A percentile compares a stretch with the other conserved stretches of the same genome.
Evolutionary conservation across 2,113 vertebrate genomes (phyloP).

Genomic region (Asarcornis scutulata): DNA sequence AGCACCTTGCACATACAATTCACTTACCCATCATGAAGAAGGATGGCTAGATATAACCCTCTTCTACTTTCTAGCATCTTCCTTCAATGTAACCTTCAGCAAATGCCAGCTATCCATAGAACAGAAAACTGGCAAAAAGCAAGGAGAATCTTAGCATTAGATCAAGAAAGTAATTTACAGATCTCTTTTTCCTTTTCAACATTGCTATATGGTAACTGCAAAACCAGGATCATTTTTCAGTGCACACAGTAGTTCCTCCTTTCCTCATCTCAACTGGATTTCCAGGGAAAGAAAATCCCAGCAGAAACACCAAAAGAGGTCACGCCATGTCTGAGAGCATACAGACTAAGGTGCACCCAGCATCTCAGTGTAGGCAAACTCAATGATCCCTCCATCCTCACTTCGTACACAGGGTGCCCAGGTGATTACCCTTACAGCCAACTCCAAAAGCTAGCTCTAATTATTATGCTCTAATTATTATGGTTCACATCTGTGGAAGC

Average conservation of each 20-base stretch:
- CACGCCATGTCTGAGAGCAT: not conserved
- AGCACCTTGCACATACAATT: not conserved
- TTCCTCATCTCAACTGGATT: not conserved
- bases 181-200: not conserved
- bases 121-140: not conserved
- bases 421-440: not conserved
- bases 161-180: not conserved
- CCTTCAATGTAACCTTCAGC: not conserved
- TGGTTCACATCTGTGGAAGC: not conserved
- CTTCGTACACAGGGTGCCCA: not conserved
- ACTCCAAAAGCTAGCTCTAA: not conserved
- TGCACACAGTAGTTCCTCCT: not conserved
- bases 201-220: not conserved
- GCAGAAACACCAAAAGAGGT: not conserved
- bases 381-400: not conserved
- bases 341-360: not conserved
- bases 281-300: not conserved
- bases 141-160: not conserved
- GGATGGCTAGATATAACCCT: not conserved
- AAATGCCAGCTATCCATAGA: not conserved
- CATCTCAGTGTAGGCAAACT: not conserved
- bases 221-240: not conserved
- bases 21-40: not conserved
- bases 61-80: not conserved
- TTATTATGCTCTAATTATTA: constrained; percentile 1